phyloP scores from a whole-genome alignment of 2,797 vertebrate species.

The Urosaurus nigricauda region DNA sequence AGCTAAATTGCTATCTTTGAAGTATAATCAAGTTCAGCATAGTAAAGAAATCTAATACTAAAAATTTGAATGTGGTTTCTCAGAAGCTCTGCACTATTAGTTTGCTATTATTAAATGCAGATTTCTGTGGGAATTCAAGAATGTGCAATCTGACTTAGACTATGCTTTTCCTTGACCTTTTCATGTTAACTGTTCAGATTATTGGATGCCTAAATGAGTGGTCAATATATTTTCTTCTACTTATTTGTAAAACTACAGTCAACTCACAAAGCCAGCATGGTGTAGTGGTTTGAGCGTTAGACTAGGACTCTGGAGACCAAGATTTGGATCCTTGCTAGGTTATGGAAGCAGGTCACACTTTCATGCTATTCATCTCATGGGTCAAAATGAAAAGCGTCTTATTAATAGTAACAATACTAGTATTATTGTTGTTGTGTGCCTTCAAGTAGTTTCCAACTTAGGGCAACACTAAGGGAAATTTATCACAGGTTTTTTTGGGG shows the following conservation, averaged over 20 bases:
- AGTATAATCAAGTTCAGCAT: conserved; percentile 9
- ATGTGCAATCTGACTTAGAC: conserved; percentile 34
- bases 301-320: too few species aligned
- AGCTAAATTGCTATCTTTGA: conserved; percentile 2
- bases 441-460: too few species aligned
- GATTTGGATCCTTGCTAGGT: too few species aligned
- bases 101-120: conserved; percentile 69
- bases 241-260: conserved; percentile 5
- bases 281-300: too few species aligned
- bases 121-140: conserved; percentile 61
- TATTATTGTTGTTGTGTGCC: too few species aligned
- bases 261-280: not conserved
- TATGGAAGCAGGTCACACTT: too few species aligned
- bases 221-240: not conserved
- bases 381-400: not conserved
- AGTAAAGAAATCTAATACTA: conserved; percentile 5
- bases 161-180: conserved; percentile 56
- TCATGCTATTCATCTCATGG: not conserved
- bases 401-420: not conserved
- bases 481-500: too few species aligned
- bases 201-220: not conserved
- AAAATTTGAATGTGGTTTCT: conserved; percentile 62
- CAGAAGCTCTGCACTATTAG: conserved; percentile 60
- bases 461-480: too few species aligned
- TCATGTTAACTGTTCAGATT: not conserved